Base-by-base conservation (phyloP, 2,888 invertebrate species). In the Tetrapedia diversipes region DNA sequence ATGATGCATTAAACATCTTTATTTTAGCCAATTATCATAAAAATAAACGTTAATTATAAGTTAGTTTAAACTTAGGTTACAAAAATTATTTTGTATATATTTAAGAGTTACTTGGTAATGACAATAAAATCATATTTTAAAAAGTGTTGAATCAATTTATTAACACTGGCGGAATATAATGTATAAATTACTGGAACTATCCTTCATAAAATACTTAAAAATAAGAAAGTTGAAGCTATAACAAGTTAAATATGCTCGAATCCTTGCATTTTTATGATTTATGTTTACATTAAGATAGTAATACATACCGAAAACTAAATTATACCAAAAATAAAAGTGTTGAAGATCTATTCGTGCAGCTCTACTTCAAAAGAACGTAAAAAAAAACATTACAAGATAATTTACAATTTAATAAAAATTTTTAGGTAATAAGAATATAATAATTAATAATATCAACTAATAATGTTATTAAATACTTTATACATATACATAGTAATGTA, bases 381-480 rank as follows among this genome's bases (percentile, higher is more conserved):
- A 64, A 74, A 47, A 71, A 72, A 75, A 80, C 66, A 59, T 43
- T 74, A 70, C 65, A 67, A 53, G 49, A 47, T 64, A 67, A 78
- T 60, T 67, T 81, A 85, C 78, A 84, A 84, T 85, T 85, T 78
- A 76, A 82, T 79, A 82, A 73, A 75, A 83, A 72, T 74, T 84
- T 84, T 84, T 77, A 83, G 84, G 73, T 65, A 79, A 81, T 83
- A 76, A 80, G 69, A 83, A 72, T 79, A 75, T 75, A 71, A 77
- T 79, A 77, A 77, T 75, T 57, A 77, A 86, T 86, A 87, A 86
- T 89, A 85, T 84, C 85, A 88, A 86, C 85, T 87, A 87, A 85
- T 88, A 88, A 88, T 87, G 84, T 88, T 87, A 89, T 88, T 88
- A 89, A 89, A 89, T 89, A 89, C 87, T 88, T 86, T 88, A 86